Evolutionary conservation across 1,140 invertebrate species (phyloP), one percentile per base, ranked within the genome.

Genomic region (Penaeus indicus): DNA sequence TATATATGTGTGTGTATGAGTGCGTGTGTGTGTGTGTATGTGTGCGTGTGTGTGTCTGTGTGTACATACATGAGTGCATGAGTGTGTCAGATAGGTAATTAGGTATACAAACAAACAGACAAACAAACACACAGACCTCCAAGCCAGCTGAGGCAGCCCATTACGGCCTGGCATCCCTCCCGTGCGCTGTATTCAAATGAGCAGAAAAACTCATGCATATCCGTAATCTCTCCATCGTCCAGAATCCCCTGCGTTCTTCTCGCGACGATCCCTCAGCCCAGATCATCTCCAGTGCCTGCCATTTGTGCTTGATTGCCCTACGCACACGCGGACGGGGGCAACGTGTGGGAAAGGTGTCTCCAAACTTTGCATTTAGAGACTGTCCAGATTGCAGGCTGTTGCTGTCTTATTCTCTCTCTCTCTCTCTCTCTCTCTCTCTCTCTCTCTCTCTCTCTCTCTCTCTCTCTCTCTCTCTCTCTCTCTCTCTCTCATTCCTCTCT

Each of bases 401-500:
- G 64, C 79, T 54, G 19, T 60, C 79, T 60, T 60, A 22, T 47
- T 79, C 78, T 79, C 78, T 79, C 78, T 79, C 78, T 79, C 4
- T 54, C 78, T 54, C 78, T 54, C 78, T 54, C 79, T 10, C 42
- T 60, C 79, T 60, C 79, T 81, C 79, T 81, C 79, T 81, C 79
- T 81, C 79, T 81, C 79, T 81, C 79, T 81, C 79, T 81, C 79
- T 81, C 79, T 81, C 79, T 81, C 78, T 79, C 78, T 79, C 78
- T 79, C 78, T 79, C 78, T 79, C 78, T 79, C 78, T 79, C 78
- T 79, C 78, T 79, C 78, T 79, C 78, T 79, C 78, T 79, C 78
- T 79, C 78, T 79, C 78, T 79, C 78, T 79, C 78, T 79, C 78
- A 10, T 79, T 13, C 60, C 78, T 79, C 78, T 79, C 42, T 47